Evolutionary conservation across 2,797 vertebrate genomes (phyloP), one percentile per base, ranked within the genome.

Genomic region (Macropus fuliginosus): DNA sequence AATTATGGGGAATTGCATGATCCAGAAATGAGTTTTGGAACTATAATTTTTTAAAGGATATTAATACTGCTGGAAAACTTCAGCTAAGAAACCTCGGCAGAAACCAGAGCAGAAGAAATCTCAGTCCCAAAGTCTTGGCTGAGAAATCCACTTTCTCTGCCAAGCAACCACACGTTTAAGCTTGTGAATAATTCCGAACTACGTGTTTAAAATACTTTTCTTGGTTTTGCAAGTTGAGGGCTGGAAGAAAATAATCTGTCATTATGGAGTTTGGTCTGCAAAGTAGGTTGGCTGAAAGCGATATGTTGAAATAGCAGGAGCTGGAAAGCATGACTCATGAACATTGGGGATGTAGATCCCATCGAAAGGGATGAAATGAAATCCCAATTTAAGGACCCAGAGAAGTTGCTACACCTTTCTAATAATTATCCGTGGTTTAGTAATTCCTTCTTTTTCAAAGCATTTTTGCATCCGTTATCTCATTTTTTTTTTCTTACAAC

Each of bases 161-260:
- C 98, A 98, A 97, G 52, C 96, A 55, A 11, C 91, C 91, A 98
- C 91, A 91, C 57, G 1, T 91, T 96, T 92, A 96, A 97, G 97
- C 95, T 52, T 52, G 97, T 62, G 97, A 94, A 91, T 97, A 97
- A 98, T 98, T 98, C 97, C 93, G 27, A 97, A 96, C 97, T 95
- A 92, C 94, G 0, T 97, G 97, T 94, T 98, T 98, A 96, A 97
- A 97, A 98, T 98, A 96, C 93, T 98, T 98, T 94, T 96, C 97
- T 40, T 2, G 2, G 0, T 97, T 98, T 96, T 55, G 46, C 96
- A 98, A 97, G 97, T 54, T 40, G 91, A 97, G 95, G 97, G 95
- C 91, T 93, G 91, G 92, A 92, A 95, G 93, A 96, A 94, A 91
- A 96, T 95, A 55, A 95, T 95, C 50, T 95, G 97, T 95, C 97